These are phyloP conservation scores for Nymphicus hollandicus DNA, from an alignment of 2,113 vertebrate species.

Conservation along the genomic window DNA sequence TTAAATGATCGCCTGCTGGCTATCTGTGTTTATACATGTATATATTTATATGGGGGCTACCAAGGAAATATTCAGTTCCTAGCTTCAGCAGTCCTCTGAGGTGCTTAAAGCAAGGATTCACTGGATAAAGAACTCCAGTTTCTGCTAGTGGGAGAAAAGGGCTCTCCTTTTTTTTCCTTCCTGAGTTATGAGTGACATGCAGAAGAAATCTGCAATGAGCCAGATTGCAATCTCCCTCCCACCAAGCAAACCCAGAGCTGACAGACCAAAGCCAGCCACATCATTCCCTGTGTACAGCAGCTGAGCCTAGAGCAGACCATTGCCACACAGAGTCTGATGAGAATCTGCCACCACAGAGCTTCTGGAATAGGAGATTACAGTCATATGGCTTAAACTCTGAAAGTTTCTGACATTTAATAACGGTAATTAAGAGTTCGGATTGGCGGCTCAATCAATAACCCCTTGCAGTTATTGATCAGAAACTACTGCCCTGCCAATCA, in stretches of 20 bases:
- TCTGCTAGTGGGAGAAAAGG: background rate
- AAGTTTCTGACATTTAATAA: constrained; percentile 72
- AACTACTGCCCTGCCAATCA: constrained; percentile 40
- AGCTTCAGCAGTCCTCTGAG: background rate
- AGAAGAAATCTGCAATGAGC: background rate
- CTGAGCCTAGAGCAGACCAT: background rate
- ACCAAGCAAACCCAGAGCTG: background rate
- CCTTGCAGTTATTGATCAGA: constrained; percentile 60
- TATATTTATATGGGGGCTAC: background rate
- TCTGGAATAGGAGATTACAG: constrained; percentile 23
- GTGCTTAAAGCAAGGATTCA: background rate
- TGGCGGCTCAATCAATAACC: constrained; percentile 62
- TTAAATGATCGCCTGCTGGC: background rate
- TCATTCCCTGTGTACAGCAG: background rate
- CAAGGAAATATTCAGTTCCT: background rate
- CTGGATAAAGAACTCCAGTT: background rate
- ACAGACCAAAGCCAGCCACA: background rate
- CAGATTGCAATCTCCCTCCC: background rate
- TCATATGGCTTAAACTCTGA: background rate
- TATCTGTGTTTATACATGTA: background rate
- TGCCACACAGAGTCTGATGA: background rate
- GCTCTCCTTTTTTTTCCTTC: background rate
- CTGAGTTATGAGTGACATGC: background rate
- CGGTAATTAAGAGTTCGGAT: constrained; percentile 68
- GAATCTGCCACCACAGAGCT: background rate